Conservation (phyloP, 2,797 vertebrate species). For the Mormyrops boulengeri region DNA sequence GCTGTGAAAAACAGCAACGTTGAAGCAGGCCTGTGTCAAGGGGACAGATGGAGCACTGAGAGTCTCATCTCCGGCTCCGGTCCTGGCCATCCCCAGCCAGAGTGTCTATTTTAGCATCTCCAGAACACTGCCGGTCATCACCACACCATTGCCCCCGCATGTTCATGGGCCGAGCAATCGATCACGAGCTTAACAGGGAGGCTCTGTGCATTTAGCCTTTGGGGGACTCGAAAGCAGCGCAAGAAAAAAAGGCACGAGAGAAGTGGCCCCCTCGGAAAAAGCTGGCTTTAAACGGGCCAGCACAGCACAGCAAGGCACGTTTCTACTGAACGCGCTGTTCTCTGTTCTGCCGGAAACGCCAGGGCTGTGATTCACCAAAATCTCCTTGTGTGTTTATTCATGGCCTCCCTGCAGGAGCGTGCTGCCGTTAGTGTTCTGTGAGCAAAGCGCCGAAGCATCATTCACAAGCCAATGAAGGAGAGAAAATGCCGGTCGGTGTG, state of each 20-base stretch:
- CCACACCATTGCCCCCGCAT: background rate
- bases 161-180: background rate
- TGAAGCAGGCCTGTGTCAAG: conserved; percentile 11
- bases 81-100: background rate
- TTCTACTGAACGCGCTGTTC: conserved; percentile 28
- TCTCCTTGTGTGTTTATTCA: conserved; percentile 34
- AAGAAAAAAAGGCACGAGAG: background rate
- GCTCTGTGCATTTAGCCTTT: background rate
- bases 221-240: background rate
- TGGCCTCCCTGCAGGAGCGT: conserved; percentile 24
- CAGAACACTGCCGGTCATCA: background rate
- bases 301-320: background rate
- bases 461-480: conserved; percentile 25
- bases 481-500: conserved; percentile 13
- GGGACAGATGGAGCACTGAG: conserved; percentile 22
- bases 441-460: conserved; percentile 25
- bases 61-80: conserved; percentile 1
- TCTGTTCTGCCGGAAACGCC: conserved; percentile 28
- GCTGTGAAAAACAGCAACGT: conserved; percentile 27
- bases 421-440: background rate
- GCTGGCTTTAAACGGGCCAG: background rate
- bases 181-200: background rate
- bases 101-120: conserved; percentile 19
- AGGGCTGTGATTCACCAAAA: conserved; percentile 31
- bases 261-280: background rate